Conservation (phyloP, 2,888 invertebrate species). For the Lasioglossum calceatum region DNA sequence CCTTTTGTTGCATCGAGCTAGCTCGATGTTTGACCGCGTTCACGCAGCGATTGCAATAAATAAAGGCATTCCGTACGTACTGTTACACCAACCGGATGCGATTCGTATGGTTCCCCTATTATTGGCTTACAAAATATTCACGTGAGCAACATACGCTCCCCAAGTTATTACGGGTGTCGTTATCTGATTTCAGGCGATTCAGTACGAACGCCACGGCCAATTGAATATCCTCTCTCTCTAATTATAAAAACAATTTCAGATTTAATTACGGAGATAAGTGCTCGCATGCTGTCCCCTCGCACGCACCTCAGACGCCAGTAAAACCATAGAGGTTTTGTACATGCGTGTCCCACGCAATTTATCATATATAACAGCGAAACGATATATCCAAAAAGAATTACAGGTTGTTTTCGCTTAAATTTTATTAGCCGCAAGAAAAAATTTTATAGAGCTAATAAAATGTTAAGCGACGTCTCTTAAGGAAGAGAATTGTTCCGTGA, state of each 20-base stretch:
- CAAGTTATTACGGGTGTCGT: conserved; percentile 22
- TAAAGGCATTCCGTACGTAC: conserved; percentile 28
- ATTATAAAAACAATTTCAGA: conserved; percentile 44
- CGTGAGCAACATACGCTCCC: conserved; percentile 21
- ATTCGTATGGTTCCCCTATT: conserved; percentile 31
- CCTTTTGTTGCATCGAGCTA: neutral
- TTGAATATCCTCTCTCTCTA: conserved; percentile 24
- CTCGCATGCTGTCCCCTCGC: neutral
- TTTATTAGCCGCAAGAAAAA: too few species aligned
- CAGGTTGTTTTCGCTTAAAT: neutral
- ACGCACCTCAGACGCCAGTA: neutral
- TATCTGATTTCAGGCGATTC: conserved; percentile 36
- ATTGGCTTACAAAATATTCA: conserved; percentile 45
- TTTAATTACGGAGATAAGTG: conserved; percentile 32
- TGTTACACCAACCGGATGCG: conserved; percentile 14
- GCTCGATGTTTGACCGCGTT: conserved; percentile 36
- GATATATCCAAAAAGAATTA: neutral
- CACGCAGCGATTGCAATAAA: conserved; percentile 40
- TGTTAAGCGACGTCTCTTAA: neutral
- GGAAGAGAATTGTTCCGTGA: neutral
- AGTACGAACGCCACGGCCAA: neutral
- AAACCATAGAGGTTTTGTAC: neutral
- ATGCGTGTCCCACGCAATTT: neutral
- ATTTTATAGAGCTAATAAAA: neutral
- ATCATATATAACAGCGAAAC: neutral